Conservation (phyloP, 2,113 vertebrate genomes). For the Tragelaphus strepsiceros region DNA sequence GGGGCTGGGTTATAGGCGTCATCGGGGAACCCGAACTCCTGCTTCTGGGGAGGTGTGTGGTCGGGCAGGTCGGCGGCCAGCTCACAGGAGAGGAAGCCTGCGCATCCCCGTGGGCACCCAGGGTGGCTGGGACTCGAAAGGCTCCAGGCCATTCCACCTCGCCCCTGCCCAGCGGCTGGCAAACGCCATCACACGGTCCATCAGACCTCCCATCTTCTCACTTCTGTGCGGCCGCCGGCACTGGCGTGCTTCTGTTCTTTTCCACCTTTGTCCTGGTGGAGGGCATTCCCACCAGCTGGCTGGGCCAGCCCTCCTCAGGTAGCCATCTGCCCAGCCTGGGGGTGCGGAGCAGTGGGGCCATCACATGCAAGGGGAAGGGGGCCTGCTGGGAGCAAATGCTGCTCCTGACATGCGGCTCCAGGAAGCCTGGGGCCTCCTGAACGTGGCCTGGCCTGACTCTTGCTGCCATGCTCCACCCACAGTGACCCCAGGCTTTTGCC, state of each 20-base stretch:
- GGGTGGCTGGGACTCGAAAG: neutral
- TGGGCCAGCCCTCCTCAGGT: too few relatives aligned
- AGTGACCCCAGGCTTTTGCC: too few relatives aligned
- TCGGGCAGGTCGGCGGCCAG: fast-evolving
- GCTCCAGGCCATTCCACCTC: neutral
- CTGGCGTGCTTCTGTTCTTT: conserved; percentile 9
- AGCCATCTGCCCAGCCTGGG: neutral
- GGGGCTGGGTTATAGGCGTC: neutral
- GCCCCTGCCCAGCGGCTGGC: neutral
- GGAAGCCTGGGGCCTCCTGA: neutral
- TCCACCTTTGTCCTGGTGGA: neutral
- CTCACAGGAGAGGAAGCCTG: neutral
- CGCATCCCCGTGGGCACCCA: fast-evolving
- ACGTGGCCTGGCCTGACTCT: neutral
- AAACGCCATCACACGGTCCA: fast-evolving
- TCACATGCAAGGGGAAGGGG: neutral
- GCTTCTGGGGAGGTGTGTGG: neutral
- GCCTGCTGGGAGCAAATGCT: fast-evolving
- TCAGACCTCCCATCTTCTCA: neutral
- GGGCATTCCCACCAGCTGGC: neutral
- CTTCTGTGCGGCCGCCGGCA: neutral
- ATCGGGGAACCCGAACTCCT: neutral
- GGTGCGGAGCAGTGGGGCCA: too few relatives aligned
- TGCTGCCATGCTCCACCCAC: too few relatives aligned
- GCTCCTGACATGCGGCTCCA: too few relatives aligned